These are phyloP conservation scores for Seriola aureovittata DNA, from an alignment of 2,113 vertebrate species.

Conservation along the genomic window DNA sequence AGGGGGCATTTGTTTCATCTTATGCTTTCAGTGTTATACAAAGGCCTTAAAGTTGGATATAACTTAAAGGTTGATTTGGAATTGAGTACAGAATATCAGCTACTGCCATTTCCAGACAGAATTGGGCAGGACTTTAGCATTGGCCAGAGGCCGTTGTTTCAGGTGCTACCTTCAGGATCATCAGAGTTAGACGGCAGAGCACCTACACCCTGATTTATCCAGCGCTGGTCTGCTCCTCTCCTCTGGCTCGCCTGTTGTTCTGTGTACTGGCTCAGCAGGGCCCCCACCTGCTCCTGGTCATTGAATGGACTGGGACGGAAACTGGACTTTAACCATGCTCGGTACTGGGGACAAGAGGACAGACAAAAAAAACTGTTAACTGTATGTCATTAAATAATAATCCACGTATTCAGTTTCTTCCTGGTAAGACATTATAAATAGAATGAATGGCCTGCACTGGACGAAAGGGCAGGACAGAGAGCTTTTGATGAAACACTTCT, in stretches of 20 bases:
- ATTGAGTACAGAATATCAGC: slow-evolving; percentile 35
- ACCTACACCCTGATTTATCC: slow-evolving; percentile 48
- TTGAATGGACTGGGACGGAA: slow-evolving; percentile 85
- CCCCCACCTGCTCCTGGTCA: slow-evolving; percentile 87
- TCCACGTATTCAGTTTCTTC: background rate
- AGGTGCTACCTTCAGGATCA: slow-evolving; percentile 73
- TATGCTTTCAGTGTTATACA: slow-evolving; percentile 25
- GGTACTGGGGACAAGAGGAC: slow-evolving; percentile 81
- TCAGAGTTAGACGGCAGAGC: slow-evolving; percentile 67
- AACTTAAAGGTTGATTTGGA: slow-evolving; percentile 46
- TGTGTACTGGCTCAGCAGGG: slow-evolving; percentile 81
- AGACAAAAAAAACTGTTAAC: background rate
- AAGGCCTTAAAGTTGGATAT: slow-evolving; percentile 26
- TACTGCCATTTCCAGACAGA: slow-evolving; percentile 22
- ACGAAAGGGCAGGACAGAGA: background rate
- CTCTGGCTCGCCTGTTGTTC: slow-evolving; percentile 79
- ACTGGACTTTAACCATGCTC: slow-evolving; percentile 83
- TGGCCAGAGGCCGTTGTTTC: slow-evolving; percentile 55
- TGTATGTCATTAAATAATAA: background rate
- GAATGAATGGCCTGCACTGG: background rate
- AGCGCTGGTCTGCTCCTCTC: slow-evolving; percentile 61
- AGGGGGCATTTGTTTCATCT: background rate
- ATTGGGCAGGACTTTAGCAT: slow-evolving; percentile 11
- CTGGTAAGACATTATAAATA: background rate
- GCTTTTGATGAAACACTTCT: background rate